A percentile compares a stretch with the other conserved stretches of the same genome.
phyloP scores from a whole-genome alignment of 2,888 invertebrate species.

The Callinectes sapidus region DNA sequence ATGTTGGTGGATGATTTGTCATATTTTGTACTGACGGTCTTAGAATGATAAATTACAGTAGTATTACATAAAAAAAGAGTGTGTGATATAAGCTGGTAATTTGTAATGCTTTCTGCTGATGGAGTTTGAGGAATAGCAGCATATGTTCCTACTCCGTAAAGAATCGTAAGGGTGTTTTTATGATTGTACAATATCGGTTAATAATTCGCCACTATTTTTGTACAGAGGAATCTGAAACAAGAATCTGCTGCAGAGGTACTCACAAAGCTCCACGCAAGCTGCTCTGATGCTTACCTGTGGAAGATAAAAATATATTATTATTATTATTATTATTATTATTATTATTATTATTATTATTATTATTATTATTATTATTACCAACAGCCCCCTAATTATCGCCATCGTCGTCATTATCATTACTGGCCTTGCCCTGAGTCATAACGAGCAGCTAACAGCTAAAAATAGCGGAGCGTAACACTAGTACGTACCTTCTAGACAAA shows the following conservation, averaged over 20 bases:
- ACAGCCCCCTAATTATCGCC: neutral
- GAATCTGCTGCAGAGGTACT: neutral
- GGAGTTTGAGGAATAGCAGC: neutral
- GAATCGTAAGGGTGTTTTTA: neutral
- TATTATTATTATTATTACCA: neutral
- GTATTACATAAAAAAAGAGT: neutral
- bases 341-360: neutral
- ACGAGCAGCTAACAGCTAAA: neutral
- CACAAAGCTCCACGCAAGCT: neutral
- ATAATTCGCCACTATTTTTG: too few relatives aligned
- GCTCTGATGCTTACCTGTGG: neutral
- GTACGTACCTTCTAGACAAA: neutral
- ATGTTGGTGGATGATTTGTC: neutral
- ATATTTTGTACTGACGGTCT: neutral
- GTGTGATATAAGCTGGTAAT: too few relatives aligned
- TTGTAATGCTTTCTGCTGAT: neutral
- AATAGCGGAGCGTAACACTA: conserved; percentile 17
- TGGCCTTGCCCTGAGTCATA: neutral
- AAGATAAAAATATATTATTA: neutral
- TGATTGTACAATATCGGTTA: too few relatives aligned
- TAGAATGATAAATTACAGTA: neutral
- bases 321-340: neutral
- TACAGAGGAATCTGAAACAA: neutral
- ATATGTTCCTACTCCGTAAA: neutral
- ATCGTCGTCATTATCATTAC: neutral